phyloP scores from a whole-genome alignment of 2,797 vertebrate species.

The Trematomus bernacchii region DNA sequence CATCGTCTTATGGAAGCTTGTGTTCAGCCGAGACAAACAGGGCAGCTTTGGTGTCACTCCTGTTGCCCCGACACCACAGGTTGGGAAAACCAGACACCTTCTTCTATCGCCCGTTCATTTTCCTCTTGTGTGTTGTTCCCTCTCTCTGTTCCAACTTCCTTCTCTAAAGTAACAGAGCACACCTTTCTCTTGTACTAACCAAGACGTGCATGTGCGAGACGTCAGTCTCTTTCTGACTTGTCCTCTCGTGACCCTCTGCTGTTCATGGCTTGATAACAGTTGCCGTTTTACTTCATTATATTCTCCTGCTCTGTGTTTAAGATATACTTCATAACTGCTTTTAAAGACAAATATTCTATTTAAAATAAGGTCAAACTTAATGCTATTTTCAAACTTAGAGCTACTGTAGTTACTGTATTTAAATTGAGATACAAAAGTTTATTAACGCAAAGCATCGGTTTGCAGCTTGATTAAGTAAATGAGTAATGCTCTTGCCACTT shows the following conservation, averaged over 20 bases:
- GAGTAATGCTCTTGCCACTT: neutral
- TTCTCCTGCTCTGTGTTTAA: neutral
- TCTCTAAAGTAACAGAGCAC: constrained; percentile 39
- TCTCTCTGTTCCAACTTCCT: constrained; percentile 47
- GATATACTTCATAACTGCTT: constrained; percentile 1
- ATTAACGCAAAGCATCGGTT: neutral
- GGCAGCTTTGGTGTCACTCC: constrained; percentile 90
- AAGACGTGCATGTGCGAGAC: constrained; percentile 64
- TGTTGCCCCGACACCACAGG: constrained; percentile 93
- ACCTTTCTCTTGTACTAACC: constrained; percentile 56
- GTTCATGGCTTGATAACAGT: constrained; percentile 37
- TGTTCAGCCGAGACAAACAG: constrained; percentile 98
- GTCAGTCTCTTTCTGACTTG: constrained; percentile 45
- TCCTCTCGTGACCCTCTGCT: constrained; percentile 40
- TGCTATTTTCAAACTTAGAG: neutral
- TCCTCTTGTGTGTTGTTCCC: constrained; percentile 72
- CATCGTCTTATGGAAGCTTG: constrained; percentile 98
- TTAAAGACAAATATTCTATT: neutral
- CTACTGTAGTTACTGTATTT: neutral
- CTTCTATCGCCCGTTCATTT: constrained; percentile 67
- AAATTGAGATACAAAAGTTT: neutral
- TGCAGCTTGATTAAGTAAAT: neutral
- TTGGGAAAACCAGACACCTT: constrained; percentile 90
- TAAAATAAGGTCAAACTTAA: neutral
- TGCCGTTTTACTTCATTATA: constrained; percentile 2